phyloP scores from a whole-genome alignment of 2,113 vertebrate species.

The Octodon degus region DNA sequence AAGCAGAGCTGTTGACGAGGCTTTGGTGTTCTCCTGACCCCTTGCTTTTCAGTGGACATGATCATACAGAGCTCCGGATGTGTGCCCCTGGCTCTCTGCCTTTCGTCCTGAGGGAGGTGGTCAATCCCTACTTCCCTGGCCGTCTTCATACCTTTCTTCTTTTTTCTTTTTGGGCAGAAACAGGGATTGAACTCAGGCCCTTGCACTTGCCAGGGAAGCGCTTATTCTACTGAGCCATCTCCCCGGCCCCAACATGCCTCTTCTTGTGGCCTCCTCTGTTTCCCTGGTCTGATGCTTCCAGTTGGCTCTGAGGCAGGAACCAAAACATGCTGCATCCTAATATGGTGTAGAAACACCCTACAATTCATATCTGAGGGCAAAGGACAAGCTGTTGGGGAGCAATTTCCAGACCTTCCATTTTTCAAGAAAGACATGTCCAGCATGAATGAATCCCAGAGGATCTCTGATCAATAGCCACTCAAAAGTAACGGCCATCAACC shows the following conservation, averaged over 20 bases:
- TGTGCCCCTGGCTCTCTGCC: background rate
- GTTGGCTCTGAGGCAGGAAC: background rate
- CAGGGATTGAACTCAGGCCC: too few species aligned
- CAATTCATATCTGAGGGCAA: background rate
- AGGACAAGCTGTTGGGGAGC: background rate
- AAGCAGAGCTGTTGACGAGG: background rate
- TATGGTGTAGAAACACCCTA: background rate
- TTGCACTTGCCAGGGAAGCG: too few species aligned
- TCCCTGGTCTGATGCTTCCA: accelerated
- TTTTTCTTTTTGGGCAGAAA: too few species aligned
- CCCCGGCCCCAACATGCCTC: accelerated
- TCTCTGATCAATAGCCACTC: background rate
- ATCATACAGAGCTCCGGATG: accelerated
- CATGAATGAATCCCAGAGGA: background rate
- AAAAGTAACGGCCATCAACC: background rate
- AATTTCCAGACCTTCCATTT: background rate
- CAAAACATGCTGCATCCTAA: accelerated
- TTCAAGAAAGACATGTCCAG: background rate
- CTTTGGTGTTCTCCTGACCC: background rate
- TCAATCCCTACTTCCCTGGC: background rate
- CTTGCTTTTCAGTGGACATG: background rate
- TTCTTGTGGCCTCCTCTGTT: background rate
- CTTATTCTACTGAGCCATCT: too few species aligned
- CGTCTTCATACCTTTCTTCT: too few species aligned
- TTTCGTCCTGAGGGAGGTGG: accelerated